A percentile compares a stretch with the other conserved stretches of the same genome.
Evolutionary conservation across 1,140 invertebrate genomes (phyloP).

Genomic region (Oryctes rhinoceros): DNA sequence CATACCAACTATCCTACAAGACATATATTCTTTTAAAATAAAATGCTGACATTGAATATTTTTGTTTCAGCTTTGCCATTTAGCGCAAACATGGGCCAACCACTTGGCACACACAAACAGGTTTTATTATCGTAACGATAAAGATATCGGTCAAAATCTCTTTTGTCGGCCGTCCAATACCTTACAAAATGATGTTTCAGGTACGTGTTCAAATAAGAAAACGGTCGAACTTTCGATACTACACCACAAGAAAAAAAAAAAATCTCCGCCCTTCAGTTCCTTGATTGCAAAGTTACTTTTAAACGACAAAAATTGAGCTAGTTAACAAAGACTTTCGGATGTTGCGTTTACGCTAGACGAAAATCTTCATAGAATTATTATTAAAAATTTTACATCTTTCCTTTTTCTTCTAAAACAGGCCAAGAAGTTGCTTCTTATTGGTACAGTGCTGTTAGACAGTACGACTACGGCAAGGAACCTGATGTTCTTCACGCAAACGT

Average conservation of each 20-base stretch:
- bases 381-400: neutral
- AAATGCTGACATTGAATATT: neutral
- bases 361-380: no score
- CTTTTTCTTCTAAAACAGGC: conserved; percentile 64
- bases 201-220: conserved; percentile 58
- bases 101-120: conserved; percentile 80
- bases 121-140: conserved; percentile 78
- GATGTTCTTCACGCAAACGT: conserved; percentile 79
- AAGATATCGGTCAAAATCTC: conserved; percentile 79
- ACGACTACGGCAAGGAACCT: conserved; percentile 75
- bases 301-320: no score
- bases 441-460: conserved; percentile 83
- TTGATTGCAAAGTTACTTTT: no score
- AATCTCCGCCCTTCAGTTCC: no score
- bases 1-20: no score
- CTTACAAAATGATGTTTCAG: conserved; percentile 71
- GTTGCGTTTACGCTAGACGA: no score
- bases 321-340: no score
- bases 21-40: no score
- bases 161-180: conserved; percentile 75
- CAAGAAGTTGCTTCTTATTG: conserved; percentile 87
- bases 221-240: no score
- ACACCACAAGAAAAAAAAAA: no score
- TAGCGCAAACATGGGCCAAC: conserved; percentile 87
- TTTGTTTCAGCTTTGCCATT: conserved; percentile 73